Percentiles rank a stretch among this genome's conserved stretches.
phyloP scores from a whole-genome alignment of 2,797 vertebrate species.

The Megalops cyprinoides region DNA sequence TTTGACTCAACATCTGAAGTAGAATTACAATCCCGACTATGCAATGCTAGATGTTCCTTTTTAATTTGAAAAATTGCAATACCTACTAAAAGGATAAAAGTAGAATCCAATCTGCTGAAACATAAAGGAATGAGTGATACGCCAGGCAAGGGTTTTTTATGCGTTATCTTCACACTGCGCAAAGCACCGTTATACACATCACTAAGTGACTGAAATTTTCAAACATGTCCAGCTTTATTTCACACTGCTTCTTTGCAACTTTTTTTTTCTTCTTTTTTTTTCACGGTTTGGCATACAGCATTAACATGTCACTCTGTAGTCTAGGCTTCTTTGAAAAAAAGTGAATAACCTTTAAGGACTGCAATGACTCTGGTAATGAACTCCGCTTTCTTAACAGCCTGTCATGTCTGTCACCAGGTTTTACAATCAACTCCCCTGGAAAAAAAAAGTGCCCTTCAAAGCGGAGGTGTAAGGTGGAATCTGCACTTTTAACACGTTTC shows the following conservation, averaged over 20 bases:
- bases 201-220: constrained; percentile 52
- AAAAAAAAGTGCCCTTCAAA: constrained; percentile 69
- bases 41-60: constrained; percentile 15
- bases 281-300: constrained; percentile 51
- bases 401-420: constrained; percentile 54
- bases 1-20: constrained; percentile 24
- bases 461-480: constrained; percentile 74
- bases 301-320: constrained; percentile 20
- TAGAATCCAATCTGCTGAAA: constrained; percentile 46
- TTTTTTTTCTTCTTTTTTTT: constrained; percentile 38
- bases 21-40: constrained; percentile 14
- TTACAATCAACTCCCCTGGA: constrained; percentile 59
- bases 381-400: constrained; percentile 57
- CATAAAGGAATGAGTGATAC: constrained; percentile 47
- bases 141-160: neutral
- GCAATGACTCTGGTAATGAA: constrained; percentile 46
- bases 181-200: constrained; percentile 33
- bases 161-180: neutral
- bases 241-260: constrained; percentile 57
- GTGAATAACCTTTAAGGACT: constrained; percentile 53
- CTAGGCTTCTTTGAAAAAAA: constrained; percentile 36
- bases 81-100: constrained; percentile 41
- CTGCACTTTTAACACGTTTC: constrained; percentile 73
- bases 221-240: constrained; percentile 66
- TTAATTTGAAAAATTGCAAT: constrained; percentile 41